Evolutionary conservation across 2,797 vertebrate species (phyloP).

Genomic region (Moxostoma hubbsi): DNA sequence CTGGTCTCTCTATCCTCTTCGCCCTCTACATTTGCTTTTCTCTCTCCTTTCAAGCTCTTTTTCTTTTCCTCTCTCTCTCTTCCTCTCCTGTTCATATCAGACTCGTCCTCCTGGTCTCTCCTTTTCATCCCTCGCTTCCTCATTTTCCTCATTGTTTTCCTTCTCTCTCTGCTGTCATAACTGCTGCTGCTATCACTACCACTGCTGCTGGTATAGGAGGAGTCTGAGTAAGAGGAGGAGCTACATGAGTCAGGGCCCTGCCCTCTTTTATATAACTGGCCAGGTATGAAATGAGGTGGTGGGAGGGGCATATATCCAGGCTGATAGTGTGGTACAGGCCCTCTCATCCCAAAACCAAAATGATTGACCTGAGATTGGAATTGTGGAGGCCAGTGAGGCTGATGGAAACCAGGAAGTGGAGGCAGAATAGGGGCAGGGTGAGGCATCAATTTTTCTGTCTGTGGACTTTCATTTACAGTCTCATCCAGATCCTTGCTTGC

Average conservation of each 20-base stretch:
- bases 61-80: slow-evolving; percentile 39
- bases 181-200: slow-evolving; percentile 65
- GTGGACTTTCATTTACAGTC: slow-evolving; percentile 20
- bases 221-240: slow-evolving; percentile 53
- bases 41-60: slow-evolving; percentile 56
- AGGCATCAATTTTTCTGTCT: slow-evolving; percentile 45
- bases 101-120: slow-evolving; percentile 50
- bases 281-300: slow-evolving; percentile 44
- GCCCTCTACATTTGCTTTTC: slow-evolving; percentile 53
- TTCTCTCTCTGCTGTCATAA: slow-evolving; percentile 50
- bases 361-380: slow-evolving; percentile 31
- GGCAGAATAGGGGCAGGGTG: slow-evolving; percentile 58
- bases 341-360: slow-evolving; percentile 37
- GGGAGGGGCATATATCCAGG: slow-evolving; percentile 39
- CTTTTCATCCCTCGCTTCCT: slow-evolving; percentile 41
- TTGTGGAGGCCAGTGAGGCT: slow-evolving; percentile 37
- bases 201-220: slow-evolving; percentile 60
- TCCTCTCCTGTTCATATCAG: slow-evolving; percentile 46
- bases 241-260: slow-evolving; percentile 50
- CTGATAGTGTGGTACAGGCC: slow-evolving; percentile 19
- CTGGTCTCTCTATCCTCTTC: slow-evolving; percentile 51
- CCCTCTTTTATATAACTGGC: slow-evolving; percentile 29
- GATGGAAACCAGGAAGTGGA: slow-evolving; percentile 14
- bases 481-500: slow-evolving; percentile 33
- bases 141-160: slow-evolving; percentile 62